Evolutionary conservation across 2,797 vertebrate genomes (phyloP), one percentile per base, ranked within the genome.

Genomic region (Mionectes olivaceus): DNA sequence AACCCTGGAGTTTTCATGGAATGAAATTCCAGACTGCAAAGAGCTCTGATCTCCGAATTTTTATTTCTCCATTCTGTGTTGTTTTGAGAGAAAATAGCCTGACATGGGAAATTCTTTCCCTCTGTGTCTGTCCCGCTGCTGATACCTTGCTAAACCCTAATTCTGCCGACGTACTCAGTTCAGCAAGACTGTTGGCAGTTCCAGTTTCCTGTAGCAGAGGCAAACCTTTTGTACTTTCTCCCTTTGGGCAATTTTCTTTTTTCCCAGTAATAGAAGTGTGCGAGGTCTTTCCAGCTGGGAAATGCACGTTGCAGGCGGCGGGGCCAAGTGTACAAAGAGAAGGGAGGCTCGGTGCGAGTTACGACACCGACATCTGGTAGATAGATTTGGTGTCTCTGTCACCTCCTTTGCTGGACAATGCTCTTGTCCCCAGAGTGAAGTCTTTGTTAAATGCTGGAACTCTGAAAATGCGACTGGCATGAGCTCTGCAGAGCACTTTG

Each of bases 161-260:
- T 78, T 80, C 83, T 87, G 90, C 89, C 78, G n/a, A 77, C 3
- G 2, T 23, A 33, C 92, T 95, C 75, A 61, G 84, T 83, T 91
- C 93, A 89, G 90, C 90, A 47, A 9, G 92, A n/a, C 74, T 92
- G 90, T 71, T 95, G 96, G 94, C 95, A 94, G 89, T 79, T 87
- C 64, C 68, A 57, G 87, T 41, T 97, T 97, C 95, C 96, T 96
- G 95, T 83, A 90, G 87, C 92, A 82, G 39, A 95, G 33, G 33
- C 92, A 95, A 95, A 83, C 87, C 92, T 96, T 97, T 97, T 97
- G 96, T 97, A 94, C 87, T 90, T 95, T 95, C 92, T 85, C 89
- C 94, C 91, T 85, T 80, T 63, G 92, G 90, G 87, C 89, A 89
- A 64, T 89, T 94, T 75, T 96, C 89, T 65, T 92, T 81, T 95